phyloP scores from a whole-genome alignment of 2,113 vertebrate genomes.

The Prionailurus bengalensis region DNA sequence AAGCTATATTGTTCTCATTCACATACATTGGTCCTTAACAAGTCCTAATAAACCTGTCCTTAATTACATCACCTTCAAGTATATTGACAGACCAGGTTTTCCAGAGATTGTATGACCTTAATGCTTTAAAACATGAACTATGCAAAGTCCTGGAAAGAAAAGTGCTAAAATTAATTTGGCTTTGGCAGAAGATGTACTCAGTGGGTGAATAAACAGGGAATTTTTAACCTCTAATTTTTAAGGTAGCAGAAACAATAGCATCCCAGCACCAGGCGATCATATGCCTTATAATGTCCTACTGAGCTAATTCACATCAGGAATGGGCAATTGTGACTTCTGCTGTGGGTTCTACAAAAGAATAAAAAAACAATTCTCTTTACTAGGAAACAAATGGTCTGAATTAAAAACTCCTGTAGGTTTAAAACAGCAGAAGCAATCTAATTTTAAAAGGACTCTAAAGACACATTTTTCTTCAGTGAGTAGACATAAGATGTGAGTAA shows the following conservation, averaged over 20 bases:
- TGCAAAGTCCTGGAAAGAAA: background rate
- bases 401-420: conserved; percentile 64
- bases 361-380: conserved; percentile 50
- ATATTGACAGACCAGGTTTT: background rate
- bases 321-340: background rate
- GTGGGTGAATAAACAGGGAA: background rate
- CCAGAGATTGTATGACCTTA: background rate
- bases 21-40: background rate
- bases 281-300: background rate
- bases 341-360: background rate
- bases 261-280: background rate
- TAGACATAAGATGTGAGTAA: conserved; percentile 57
- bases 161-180: conserved; percentile 44
- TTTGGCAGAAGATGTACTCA: conserved; percentile 39
- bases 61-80: background rate
- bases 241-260: background rate
- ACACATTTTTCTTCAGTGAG: conserved; percentile 74
- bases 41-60: background rate
- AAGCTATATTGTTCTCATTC: background rate
- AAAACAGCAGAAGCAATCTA: conserved; percentile 34
- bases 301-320: conserved; percentile 20
- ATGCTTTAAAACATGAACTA: conserved; percentile 51
- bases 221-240: conserved; percentile 19
- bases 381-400: conserved; percentile 65
- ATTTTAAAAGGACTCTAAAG: conserved; percentile 65